A percentile compares a stretch with the other conserved stretches of the same genome.
Evolutionary conservation across 2,888 invertebrate genomes (phyloP).

Genomic region (Cephus rjabovi): DNA sequence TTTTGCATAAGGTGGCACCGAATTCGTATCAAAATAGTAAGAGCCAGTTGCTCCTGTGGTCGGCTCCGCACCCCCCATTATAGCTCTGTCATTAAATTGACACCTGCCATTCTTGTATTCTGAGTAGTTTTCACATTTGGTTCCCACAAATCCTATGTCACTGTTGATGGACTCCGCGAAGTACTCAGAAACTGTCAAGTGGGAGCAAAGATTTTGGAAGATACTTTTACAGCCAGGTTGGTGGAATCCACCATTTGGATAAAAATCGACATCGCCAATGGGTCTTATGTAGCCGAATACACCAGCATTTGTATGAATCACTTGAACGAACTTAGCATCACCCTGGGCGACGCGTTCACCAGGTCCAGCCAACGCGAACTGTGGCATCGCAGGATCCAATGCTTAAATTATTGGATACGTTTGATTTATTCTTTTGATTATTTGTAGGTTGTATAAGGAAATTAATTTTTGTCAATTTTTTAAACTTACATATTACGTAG

Average conservation of each 20-base stretch:
- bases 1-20: not conserved
- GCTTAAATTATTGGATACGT: conserved; percentile 37
- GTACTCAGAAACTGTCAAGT: conserved; percentile 46
- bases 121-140: not conserved
- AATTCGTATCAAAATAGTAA: not conserved
- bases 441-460: not conserved
- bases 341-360: conserved; percentile 51
- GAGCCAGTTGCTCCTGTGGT: not conserved
- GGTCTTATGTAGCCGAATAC: conserved; percentile 51
- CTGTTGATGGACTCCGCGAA: conserved; percentile 55
- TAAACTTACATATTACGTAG: conserved; percentile 4
- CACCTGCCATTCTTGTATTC: not conserved
- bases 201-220: conserved; percentile 50
- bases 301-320: conserved; percentile 63
- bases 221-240: conserved; percentile 53
- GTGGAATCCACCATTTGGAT: conserved; percentile 59
- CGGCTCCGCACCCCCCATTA: not conserved
- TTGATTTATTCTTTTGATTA: too few species aligned
- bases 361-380: conserved; percentile 42
- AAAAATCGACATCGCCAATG: conserved; percentile 63
- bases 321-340: conserved; percentile 61
- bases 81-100: not conserved
- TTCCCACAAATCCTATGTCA: not conserved
- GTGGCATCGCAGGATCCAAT: conserved; percentile 62
- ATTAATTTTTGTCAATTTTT: not conserved